Evolutionary conservation across 2,113 vertebrate species (phyloP).

Genomic region (Grantiella picta): DNA sequence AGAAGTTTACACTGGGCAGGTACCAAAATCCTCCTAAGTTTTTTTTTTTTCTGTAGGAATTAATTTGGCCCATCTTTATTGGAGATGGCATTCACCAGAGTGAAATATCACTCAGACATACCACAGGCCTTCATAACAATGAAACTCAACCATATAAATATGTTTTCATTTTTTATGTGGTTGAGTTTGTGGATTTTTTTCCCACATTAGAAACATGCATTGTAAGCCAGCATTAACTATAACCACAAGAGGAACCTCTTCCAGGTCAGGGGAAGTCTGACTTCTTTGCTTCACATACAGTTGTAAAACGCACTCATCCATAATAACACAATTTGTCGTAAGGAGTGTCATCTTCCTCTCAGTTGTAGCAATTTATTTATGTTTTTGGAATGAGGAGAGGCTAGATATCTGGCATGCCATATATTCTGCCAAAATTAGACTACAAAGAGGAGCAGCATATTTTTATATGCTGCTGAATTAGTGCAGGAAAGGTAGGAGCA

Average conservation of each 20-base stretch:
- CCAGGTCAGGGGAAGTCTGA: background rate
- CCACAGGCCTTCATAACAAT: background rate
- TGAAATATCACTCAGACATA: background rate
- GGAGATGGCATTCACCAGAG: background rate
- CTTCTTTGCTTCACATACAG: background rate
- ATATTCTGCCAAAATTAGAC: background rate
- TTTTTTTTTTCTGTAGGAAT: background rate
- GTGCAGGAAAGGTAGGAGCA: background rate
- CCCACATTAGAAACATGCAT: background rate
- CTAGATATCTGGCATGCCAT: background rate
- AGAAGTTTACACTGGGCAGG: background rate
- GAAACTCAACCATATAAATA: background rate
- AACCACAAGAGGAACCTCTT: background rate
- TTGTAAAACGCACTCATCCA: background rate
- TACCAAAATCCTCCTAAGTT: background rate
- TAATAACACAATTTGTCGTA: background rate
- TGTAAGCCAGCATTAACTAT: background rate
- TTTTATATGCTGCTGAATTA: background rate
- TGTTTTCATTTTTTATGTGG: background rate
- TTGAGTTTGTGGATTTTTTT: background rate
- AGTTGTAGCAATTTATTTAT: background rate
- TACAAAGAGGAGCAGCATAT: background rate
- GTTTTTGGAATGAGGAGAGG: background rate
- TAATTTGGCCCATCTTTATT: background rate
- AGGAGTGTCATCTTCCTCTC: background rate